phyloP scores from a whole-genome alignment of 2,888 invertebrate species.

The Parnassius orleans region DNA sequence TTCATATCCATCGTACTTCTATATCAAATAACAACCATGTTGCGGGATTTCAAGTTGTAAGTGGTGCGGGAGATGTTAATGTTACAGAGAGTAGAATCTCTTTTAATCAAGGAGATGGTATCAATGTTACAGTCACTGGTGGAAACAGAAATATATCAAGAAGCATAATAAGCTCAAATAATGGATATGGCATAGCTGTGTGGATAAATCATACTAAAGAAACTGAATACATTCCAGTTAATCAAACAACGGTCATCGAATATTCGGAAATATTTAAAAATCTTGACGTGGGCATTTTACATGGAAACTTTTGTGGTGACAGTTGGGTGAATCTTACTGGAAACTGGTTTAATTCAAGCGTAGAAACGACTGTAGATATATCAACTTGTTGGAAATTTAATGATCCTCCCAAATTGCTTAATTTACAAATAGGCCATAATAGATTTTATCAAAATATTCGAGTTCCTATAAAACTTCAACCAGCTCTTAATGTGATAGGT shows the following conservation, averaged over 20 bases:
- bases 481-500: conserved; percentile 89
- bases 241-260: conserved; percentile 93
- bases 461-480: conserved; percentile 88
- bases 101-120: conserved; percentile 95
- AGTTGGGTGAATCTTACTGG: conserved; percentile 95
- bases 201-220: conserved; percentile 93
- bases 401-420: conserved; percentile 73
- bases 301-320: conserved; percentile 95
- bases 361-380: conserved; percentile 89
- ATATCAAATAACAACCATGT: conserved; percentile 94
- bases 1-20: conserved; percentile 91
- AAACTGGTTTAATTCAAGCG: conserved; percentile 91
- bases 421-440: conserved; percentile 92
- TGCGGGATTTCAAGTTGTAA: conserved; percentile 93
- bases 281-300: conserved; percentile 91
- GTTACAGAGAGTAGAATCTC: conserved; percentile 94
- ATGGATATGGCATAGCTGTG: conserved; percentile 92
- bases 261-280: conserved; percentile 94
- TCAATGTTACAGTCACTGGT: conserved; percentile 97
- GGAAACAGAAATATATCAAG: conserved; percentile 95
- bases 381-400: conserved; percentile 89
- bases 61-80: conserved; percentile 96
- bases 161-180: conserved; percentile 92
- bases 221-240: conserved; percentile 88
- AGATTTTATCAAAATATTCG: conserved; percentile 88